Percentiles rank a stretch among this genome's conserved stretches.
Evolutionary conservation across 2,888 invertebrate genomes (phyloP).

Genomic region (Neoitamus cyanurus): DNA sequence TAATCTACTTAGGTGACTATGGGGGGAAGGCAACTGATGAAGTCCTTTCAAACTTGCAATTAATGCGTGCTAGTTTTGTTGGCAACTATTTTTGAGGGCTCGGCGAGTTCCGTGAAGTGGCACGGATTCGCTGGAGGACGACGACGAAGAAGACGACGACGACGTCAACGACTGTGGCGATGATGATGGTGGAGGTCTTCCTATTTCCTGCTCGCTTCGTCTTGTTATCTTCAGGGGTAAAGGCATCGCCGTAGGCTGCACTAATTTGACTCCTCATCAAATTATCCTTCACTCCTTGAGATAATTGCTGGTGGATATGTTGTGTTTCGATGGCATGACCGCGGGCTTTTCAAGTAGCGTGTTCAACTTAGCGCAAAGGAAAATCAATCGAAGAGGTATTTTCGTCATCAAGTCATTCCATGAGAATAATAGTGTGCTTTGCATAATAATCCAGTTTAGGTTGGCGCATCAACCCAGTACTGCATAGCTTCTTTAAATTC

Average conservation of each 20-base stretch:
- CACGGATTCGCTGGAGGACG: not conserved
- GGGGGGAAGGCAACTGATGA: slow-evolving; percentile 39
- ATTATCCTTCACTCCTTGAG: too few relatives aligned
- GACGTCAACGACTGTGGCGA: not conserved
- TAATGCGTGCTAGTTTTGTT: slow-evolving; percentile 27
- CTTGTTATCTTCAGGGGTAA: not conserved
- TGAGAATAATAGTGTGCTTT: too few relatives aligned
- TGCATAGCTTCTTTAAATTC: too few relatives aligned
- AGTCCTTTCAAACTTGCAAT: slow-evolving; percentile 39
- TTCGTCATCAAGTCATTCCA: too few relatives aligned
- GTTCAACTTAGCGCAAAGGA: too few relatives aligned
- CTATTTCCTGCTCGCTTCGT: not conserved
- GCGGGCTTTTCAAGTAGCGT: too few relatives aligned
- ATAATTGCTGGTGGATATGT: too few relatives aligned
- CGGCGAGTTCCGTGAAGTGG: not conserved
- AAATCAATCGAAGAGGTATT: too few relatives aligned
- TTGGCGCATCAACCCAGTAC: too few relatives aligned
- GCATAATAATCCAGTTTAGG: too few relatives aligned
- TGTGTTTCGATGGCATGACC: too few relatives aligned
- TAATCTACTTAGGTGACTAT: slow-evolving; percentile 34
- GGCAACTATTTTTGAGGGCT: not conserved
- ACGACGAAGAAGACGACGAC: not conserved
- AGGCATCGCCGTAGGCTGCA: not conserved
- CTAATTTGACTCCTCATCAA: not conserved
- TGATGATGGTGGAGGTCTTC: not conserved